A percentile compares a stretch with the other conserved stretches of the same genome.
Conservation (phyloP, 2,888 invertebrate genomes). For the Pachycephus smyrnensis region DNA sequence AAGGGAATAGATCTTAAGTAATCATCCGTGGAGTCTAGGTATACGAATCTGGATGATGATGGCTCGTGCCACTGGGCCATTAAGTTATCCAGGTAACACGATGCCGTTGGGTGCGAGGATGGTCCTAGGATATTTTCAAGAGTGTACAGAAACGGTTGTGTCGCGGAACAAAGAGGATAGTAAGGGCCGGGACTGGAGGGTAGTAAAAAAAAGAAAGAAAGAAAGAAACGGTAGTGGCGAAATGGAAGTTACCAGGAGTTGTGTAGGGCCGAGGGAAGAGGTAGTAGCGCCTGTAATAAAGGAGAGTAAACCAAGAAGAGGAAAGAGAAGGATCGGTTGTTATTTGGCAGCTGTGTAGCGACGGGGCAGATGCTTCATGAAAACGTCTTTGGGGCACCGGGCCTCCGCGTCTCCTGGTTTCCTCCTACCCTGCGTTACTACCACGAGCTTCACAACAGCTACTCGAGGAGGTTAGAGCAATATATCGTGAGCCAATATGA, state of each 20-base stretch:
- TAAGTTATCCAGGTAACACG: background rate
- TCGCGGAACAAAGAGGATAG: constrained; percentile 10
- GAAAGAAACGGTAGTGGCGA: constrained; percentile 8
- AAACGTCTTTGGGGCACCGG: constrained; percentile 54
- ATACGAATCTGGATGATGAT: background rate
- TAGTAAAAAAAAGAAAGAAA: constrained; percentile 9
- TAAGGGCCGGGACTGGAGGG: background rate
- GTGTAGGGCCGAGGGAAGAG: constrained; percentile 3
- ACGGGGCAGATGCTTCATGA: constrained; percentile 59
- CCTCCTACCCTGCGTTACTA: background rate
- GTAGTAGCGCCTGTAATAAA: constrained; percentile 9
- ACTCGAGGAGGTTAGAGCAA: background rate
- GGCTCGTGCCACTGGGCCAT: background rate
- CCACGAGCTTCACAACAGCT: background rate
- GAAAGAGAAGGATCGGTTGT: constrained; percentile 37
- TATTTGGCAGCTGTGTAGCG: constrained; percentile 58
- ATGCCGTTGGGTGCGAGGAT: background rate
- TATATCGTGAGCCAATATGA: background rate
- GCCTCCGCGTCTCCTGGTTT: background rate
- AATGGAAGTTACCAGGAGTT: constrained; percentile 8
- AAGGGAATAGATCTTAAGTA: background rate
- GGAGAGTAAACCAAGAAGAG: constrained; percentile 15
- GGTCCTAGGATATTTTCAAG: background rate
- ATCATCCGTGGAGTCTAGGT: background rate
- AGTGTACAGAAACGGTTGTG: background rate